Evolutionary conservation across 2,888 invertebrate genomes (phyloP).

Genomic region (Hemistola chrysoprasaria): DNA sequence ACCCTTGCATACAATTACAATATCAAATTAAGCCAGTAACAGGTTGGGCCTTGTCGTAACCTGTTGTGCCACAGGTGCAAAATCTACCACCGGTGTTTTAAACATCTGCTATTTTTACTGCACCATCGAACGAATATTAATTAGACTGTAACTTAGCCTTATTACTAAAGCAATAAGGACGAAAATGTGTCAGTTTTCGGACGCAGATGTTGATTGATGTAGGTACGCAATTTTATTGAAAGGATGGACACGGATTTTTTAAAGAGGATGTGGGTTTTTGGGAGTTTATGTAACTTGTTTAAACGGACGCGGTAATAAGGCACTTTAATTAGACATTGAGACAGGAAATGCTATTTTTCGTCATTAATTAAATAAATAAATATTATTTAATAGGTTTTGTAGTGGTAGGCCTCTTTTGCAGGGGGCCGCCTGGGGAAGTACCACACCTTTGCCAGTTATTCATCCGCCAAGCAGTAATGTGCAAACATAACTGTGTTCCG

Average conservation of each 20-base stretch:
- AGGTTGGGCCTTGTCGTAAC: constrained; percentile 15
- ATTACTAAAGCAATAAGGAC: not conserved
- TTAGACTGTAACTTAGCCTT: constrained; percentile 13
- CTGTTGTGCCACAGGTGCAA: constrained; percentile 29
- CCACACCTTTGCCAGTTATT: too few species aligned
- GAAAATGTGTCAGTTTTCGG: constrained; percentile 2
- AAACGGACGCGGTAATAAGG: constrained; percentile 10
- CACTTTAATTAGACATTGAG: constrained; percentile 6
- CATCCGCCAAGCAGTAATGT: too few species aligned
- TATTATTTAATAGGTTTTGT: not conserved
- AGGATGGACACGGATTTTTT: constrained; percentile 8
- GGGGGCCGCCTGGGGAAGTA: too few species aligned
- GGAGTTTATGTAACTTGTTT: constrained; percentile 8
- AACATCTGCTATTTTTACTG: constrained; percentile 27
- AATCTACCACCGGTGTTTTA: constrained; percentile 21
- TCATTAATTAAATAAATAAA: constrained; percentile 1
- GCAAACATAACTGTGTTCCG: too few species aligned
- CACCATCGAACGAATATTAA: constrained; percentile 13
- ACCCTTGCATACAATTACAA: constrained; percentile 15
- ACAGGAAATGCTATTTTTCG: constrained; percentile 9
- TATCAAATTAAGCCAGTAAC: constrained; percentile 21
- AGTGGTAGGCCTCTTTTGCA: too few species aligned
- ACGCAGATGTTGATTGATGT: constrained; percentile 17
- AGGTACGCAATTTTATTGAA: not conserved
- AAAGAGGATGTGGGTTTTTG: constrained; percentile 5